These are phyloP conservation scores for Semaprochilodus insignis DNA, from an alignment of 2,797 vertebrate species.

Conservation along the genomic window DNA sequence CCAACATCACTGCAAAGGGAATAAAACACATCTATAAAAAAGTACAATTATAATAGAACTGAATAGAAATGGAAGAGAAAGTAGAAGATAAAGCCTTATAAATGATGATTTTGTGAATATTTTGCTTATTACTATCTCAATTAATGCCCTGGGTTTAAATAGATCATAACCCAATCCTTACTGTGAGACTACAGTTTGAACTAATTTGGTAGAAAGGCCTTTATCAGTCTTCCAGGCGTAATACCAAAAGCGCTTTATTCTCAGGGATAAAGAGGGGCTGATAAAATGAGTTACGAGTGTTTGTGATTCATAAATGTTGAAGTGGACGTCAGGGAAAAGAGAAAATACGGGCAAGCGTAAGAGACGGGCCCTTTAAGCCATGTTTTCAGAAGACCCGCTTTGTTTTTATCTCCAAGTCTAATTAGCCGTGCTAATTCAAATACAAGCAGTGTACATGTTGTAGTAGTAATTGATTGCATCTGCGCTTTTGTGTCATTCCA, in stretches of 20 bases:
- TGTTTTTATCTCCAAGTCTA: slow-evolving; percentile 38
- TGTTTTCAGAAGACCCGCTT: slow-evolving; percentile 7
- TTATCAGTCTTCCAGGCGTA: not conserved
- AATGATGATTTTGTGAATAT: too few species aligned
- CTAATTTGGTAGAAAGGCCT: too few species aligned
- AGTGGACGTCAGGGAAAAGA: not conserved
- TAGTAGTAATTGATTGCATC: slow-evolving; percentile 33
- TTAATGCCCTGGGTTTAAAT: too few species aligned
- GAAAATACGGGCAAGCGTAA: not conserved
- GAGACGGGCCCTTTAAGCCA: not conserved
- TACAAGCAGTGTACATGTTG: slow-evolving; percentile 35
- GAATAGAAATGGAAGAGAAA: too few species aligned
- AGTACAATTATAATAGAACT: too few species aligned
- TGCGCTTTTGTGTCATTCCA: slow-evolving; percentile 16
- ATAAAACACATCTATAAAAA: too few species aligned
- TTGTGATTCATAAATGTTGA: not conserved
- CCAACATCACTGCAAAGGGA: too few species aligned
- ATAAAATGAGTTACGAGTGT: not conserved
- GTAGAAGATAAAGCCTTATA: too few species aligned
- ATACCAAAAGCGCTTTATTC: not conserved
- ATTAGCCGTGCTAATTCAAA: slow-evolving; percentile 39
- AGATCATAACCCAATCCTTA: too few species aligned
- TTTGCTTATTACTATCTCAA: too few species aligned
- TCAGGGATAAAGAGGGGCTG: not conserved
- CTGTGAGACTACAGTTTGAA: too few species aligned